Conservation (phyloP, 1,140 invertebrate species). For the Zophobas morio region DNA sequence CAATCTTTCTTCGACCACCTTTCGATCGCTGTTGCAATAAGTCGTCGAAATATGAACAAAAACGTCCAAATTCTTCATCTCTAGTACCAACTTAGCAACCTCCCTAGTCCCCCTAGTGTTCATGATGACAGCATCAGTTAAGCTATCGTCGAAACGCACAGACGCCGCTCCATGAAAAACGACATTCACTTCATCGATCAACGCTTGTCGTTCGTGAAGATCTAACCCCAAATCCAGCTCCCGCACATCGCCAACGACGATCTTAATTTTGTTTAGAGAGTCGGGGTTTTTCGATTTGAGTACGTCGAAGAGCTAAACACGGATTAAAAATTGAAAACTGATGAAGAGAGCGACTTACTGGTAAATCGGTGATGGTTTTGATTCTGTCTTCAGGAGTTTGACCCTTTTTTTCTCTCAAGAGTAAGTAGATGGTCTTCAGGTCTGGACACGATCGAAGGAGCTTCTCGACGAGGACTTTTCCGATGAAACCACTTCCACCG, state of each 20-base stretch:
- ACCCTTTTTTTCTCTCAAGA: too few relatives aligned
- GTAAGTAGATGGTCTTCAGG: too few relatives aligned
- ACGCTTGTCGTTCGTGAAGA: constrained; percentile 69
- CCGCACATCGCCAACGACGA: constrained; percentile 84
- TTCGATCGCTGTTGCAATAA: constrained; percentile 81
- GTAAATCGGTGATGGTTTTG: neutral
- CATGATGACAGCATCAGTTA: constrained; percentile 73
- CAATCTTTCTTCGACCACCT: constrained; percentile 61
- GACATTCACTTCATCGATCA: constrained; percentile 82
- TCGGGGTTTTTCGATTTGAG: constrained; percentile 70
- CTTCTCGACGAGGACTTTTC: too few relatives aligned
- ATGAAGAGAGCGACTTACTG: too few relatives aligned
- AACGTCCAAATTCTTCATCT: constrained; percentile 74
- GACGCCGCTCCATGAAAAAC: constrained; percentile 96
- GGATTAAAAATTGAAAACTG: too few relatives aligned
- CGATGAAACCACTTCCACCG: too few relatives aligned
- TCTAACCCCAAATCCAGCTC: constrained; percentile 69
- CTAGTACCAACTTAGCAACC: constrained; percentile 70
- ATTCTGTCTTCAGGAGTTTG: constrained; percentile 12
- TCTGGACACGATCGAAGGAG: too few relatives aligned
- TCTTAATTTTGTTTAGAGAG: constrained; percentile 78
- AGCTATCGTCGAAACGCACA: constrained; percentile 85
- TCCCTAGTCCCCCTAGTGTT: constrained; percentile 62
- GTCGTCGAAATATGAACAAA: constrained; percentile 88
- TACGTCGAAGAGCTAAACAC: constrained; percentile 71